phyloP scores from a whole-genome alignment of 2,113 vertebrate species.

The Cyphomyrus discorhynchus region DNA sequence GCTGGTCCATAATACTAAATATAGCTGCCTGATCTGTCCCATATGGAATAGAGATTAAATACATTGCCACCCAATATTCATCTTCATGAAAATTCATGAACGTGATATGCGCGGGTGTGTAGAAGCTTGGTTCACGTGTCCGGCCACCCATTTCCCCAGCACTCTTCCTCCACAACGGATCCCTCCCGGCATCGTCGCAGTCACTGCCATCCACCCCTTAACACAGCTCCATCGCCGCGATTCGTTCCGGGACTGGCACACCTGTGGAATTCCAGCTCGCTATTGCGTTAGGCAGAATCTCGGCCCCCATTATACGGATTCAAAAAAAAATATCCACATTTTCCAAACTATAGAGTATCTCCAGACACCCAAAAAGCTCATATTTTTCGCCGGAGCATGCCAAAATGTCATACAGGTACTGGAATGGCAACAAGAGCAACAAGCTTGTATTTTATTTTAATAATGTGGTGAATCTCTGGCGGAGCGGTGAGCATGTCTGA shows the following conservation, averaged over 20 bases:
- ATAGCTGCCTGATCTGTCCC: not conserved
- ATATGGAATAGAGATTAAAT: not conserved
- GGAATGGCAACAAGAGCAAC: not conserved
- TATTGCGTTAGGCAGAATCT: not conserved
- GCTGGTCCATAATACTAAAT: not conserved
- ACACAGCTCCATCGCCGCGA: not conserved
- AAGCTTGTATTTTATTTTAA: not conserved
- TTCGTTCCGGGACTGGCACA: not conserved
- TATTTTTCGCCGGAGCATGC: not conserved
- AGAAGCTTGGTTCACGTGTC: not conserved
- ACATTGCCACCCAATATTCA: not conserved
- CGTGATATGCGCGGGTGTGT: not conserved
- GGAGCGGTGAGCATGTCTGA: not conserved
- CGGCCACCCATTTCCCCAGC: not conserved
- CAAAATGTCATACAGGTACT: not conserved
- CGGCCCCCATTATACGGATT: not conserved
- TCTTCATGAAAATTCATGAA: not conserved
- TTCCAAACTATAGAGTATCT: not conserved
- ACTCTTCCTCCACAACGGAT: not conserved
- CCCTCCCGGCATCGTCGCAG: not conserved
- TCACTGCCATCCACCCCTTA: not conserved
- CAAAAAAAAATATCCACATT: not conserved
- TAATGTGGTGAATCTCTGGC: not conserved
- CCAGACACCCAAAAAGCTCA: not conserved
- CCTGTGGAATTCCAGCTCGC: not conserved